These are phyloP conservation scores for Ornithorhynchus anatinus DNA, from an alignment of 2,113 vertebrate genomes.

Conservation along the genomic window DNA sequence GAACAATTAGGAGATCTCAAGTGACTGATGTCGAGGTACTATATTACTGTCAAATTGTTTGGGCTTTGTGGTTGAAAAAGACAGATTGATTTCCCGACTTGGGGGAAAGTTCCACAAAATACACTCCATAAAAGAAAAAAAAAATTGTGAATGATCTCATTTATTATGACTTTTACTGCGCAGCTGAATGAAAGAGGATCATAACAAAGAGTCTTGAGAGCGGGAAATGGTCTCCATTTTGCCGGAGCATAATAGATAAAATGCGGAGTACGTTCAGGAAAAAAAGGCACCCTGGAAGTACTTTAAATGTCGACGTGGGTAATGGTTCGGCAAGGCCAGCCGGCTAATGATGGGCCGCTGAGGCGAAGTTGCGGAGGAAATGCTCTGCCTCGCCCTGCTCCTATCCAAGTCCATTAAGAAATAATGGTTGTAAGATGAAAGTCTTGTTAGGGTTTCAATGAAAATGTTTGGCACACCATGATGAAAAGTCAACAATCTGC, in stretches of 20 bases:
- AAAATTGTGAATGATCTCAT: slow-evolving; percentile 61
- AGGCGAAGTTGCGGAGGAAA: slow-evolving; percentile 68
- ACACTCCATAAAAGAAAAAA: slow-evolving; percentile 44
- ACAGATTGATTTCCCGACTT: slow-evolving; percentile 57
- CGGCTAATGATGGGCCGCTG: slow-evolving; percentile 68
- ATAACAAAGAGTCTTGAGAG: slow-evolving; percentile 58
- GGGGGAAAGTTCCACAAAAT: slow-evolving; percentile 63
- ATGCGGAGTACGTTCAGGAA: slow-evolving; percentile 66
- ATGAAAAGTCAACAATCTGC: slow-evolving; percentile 78
- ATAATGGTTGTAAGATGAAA: slow-evolving; percentile 80
- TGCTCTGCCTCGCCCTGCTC: slow-evolving; percentile 55
- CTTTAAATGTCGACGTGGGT: slow-evolving; percentile 72
- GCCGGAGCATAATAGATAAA: slow-evolving; percentile 68
- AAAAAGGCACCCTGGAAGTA: slow-evolving; percentile 71
- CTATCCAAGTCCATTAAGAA: slow-evolving; percentile 81
- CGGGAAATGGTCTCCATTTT: slow-evolving; percentile 48
- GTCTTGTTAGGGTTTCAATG: slow-evolving; percentile 74
- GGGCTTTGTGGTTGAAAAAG: slow-evolving; percentile 43
- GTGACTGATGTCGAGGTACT: slow-evolving; percentile 25
- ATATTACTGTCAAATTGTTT: slow-evolving; percentile 60
- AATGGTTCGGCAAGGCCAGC: slow-evolving; percentile 67
- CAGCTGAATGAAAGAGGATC: slow-evolving; percentile 43
- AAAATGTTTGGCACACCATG: slow-evolving; percentile 78
- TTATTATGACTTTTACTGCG: slow-evolving; percentile 61
- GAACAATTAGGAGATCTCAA: background rate